Base-by-base conservation (phyloP, 2,797 vertebrate genomes). In the Gymnopithys bicolor region DNA sequence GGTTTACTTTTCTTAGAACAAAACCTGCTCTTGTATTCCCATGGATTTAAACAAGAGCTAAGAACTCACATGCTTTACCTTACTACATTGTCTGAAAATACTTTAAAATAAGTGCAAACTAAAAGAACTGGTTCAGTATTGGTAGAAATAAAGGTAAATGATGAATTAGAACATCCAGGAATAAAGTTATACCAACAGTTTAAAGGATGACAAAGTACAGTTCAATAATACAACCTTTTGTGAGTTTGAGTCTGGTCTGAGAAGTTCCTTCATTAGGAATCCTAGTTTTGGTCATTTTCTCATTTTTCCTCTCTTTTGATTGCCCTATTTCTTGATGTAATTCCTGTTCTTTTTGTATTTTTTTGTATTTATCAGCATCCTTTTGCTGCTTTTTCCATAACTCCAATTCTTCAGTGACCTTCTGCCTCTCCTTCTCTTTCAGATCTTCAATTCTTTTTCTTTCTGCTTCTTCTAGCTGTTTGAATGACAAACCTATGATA, bases 391-490 rank as follows among this genome's bases (percentile, higher is more conserved):
- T 96, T 85, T 98, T 98, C 99, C 99, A 99, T 5, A 95, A 96
- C 89, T 98, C 98, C 94, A 99, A 81, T 75, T 99, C 99, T 46
- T 97, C 83, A 28, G 97, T 97, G 30, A 98, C 98, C 93, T 97
- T 98, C 79, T 96, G 95, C 41, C 97, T 93, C 87, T 99, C 99
- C 23, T 96, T 94, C 24, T 99, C 98, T 96, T 99, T 99, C 68
- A 98, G 93, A 93, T 97, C 96, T 97, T 99, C 98, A 95, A 99
- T 98, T 87, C 89, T 97, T 74, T 98, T 98, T 96, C 98, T 98
- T 95, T 98, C 98, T 64, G 98, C 97, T 78, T 98, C 97, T 96
- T 99, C 99, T 39, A 99, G 97, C 99, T 99, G 87, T 96, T 94
- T 88, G 56, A 96, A 87, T 5, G 51, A 78, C 43, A 96, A 45